Evolutionary conservation across 2,113 vertebrate genomes (phyloP).

Genomic region (Myodes glareolus): DNA sequence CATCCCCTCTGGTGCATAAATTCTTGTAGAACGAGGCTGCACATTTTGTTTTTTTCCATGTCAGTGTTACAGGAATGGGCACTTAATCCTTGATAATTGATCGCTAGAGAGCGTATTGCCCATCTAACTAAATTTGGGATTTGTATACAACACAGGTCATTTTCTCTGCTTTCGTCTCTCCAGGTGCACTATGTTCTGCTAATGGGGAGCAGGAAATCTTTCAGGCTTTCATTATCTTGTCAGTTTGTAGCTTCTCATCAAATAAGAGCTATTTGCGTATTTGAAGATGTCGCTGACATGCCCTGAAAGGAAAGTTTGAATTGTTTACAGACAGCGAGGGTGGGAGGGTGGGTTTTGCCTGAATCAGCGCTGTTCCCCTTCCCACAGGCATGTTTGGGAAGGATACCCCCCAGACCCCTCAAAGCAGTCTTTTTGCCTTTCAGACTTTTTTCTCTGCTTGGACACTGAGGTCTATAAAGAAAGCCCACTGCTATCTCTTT

Average conservation of each 20-base stretch:
- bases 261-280: not conserved
- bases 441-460: not conserved
- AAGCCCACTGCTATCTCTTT: not conserved
- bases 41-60: slow-evolving; percentile 6
- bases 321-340: not conserved
- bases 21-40: not conserved
- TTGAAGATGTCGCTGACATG: slow-evolving; percentile 38
- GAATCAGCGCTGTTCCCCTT: not conserved
- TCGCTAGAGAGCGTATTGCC: not conserved
- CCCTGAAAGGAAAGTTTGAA: not conserved
- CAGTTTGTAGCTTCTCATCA: slow-evolving; percentile 46
- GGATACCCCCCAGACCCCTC: not conserved
- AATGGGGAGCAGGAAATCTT: slow-evolving; percentile 36
- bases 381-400: not conserved
- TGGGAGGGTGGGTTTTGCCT: not conserved
- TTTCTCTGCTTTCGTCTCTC: slow-evolving; percentile 1
- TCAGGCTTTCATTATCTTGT: slow-evolving; percentile 62
- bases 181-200: not conserved
- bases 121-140: slow-evolving; percentile 7
- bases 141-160: not conserved
- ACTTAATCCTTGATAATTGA: slow-evolving; percentile 27
- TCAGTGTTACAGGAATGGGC: not conserved
- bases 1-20: not conserved
- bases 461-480: not conserved
- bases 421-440: not conserved